Conservation (phyloP, 2,888 invertebrate species). For the Synanthedon myopaeformis region DNA sequence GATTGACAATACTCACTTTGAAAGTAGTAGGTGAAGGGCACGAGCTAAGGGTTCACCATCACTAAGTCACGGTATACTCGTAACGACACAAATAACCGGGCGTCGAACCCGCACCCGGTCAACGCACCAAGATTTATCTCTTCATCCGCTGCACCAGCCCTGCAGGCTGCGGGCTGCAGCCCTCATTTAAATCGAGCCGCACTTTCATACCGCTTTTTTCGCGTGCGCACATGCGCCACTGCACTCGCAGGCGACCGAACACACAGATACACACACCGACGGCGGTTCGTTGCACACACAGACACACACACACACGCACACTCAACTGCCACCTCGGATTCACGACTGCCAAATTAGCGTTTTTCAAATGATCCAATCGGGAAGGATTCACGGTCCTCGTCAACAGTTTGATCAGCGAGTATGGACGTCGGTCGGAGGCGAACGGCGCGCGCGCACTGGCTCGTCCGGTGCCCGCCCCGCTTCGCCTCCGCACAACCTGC, state of each 20-base stretch:
- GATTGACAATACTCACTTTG: too few relatives aligned
- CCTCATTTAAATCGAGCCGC: conserved; percentile 12
- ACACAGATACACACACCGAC: conserved; percentile 11
- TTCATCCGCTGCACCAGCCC: conserved; percentile 27
- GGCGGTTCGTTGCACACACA: conserved; percentile 1
- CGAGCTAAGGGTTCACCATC: background rate
- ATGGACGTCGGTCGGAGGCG: conserved; percentile 24
- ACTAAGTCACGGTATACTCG: background rate
- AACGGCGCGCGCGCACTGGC: conserved; percentile 44
- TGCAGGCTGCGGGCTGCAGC: conserved; percentile 6
- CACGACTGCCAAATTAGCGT: background rate
- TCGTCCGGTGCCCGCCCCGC: conserved; percentile 15
- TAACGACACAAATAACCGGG: conserved; percentile 22
- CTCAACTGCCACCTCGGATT: conserved; percentile 9
- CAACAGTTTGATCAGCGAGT: background rate
- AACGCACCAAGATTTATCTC: conserved; percentile 43
- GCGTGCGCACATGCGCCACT: background rate
- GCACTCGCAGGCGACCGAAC: conserved; percentile 5
- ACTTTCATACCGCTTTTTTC: conserved; percentile 6
- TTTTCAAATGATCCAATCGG: background rate
- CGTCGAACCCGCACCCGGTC: conserved; percentile 42
- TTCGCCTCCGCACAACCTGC: conserved; percentile 32
- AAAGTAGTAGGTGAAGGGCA: too few relatives aligned
- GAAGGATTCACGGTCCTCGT: background rate
- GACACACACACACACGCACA: background rate